A percentile compares a stretch with the other conserved stretches of the same genome.
Evolutionary conservation across 1,140 invertebrate species (phyloP).

Genomic region (Lamellibrachia luymesi): DNA sequence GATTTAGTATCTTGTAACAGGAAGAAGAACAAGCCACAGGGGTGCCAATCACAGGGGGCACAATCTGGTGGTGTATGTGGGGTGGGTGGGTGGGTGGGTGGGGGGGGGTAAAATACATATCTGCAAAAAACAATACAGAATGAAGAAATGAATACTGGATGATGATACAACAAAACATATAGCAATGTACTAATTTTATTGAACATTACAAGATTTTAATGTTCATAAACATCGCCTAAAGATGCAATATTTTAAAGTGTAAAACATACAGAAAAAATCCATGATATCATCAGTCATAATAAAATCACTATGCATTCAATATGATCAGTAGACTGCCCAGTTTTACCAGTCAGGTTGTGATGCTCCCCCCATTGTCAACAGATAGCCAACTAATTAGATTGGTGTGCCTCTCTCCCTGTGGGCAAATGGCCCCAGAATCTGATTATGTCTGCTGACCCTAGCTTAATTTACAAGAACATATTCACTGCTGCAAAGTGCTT

Average conservation of each 20-base stretch:
- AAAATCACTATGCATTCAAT: no score
- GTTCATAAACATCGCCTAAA: neutral
- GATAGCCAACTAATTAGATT: neutral
- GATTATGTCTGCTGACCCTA: neutral
- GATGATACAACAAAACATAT: neutral
- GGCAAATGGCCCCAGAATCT: neutral
- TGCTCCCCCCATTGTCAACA: neutral
- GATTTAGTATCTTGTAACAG: neutral
- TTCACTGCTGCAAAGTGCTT: neutral
- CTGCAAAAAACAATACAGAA: neutral
- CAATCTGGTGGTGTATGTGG: neutral
- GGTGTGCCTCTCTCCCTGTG: neutral
- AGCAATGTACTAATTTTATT: neutral
- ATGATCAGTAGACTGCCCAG: no score
- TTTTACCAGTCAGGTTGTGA: neutral
- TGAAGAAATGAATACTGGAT: neutral
- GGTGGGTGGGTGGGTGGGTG: neutral
- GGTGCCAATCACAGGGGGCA: neutral
- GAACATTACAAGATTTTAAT: neutral
- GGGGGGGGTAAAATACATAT: no score
- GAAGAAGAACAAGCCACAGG: neutral
- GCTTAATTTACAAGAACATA: neutral
- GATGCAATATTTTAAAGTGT: neutral
- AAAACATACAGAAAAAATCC: neutral
- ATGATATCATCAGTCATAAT: neutral